Evolutionary conservation across 2,113 vertebrate genomes (phyloP).

Genomic region (Thinocorus orbignyianus): DNA sequence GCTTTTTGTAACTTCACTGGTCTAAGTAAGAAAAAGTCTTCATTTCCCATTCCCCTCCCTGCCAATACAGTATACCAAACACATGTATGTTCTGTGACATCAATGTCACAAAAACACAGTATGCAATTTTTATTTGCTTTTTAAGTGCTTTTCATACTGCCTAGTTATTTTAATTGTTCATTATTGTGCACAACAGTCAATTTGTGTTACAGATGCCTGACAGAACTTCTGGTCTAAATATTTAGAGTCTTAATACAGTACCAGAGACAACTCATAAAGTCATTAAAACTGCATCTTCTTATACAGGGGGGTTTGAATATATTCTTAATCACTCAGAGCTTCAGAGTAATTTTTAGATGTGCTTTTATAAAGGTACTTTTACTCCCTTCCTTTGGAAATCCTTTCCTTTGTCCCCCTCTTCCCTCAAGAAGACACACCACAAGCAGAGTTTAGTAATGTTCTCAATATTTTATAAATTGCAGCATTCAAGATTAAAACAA

Average conservation of each 20-base stretch:
- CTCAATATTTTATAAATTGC: background rate
- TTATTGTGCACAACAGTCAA: background rate
- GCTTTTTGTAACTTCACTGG: background rate
- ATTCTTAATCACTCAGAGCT: background rate
- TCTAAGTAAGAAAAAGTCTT: background rate
- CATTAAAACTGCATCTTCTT: background rate
- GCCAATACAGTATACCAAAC: background rate
- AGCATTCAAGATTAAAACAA: background rate
- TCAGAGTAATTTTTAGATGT: accelerated
- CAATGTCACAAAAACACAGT: background rate
- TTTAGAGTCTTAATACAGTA: background rate
- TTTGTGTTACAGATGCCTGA: background rate
- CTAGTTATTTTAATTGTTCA: background rate
- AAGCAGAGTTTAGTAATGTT: accelerated
- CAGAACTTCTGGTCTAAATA: background rate
- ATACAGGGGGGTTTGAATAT: background rate
- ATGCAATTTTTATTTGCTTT: background rate
- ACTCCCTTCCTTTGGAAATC: background rate
- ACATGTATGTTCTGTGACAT: background rate
- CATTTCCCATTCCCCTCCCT: background rate
- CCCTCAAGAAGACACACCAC: background rate
- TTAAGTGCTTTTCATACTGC: background rate
- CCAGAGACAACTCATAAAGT: background rate
- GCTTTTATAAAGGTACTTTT: background rate
- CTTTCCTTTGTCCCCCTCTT: background rate